Evolutionary conservation across 2,797 vertebrate species (phyloP).

Genomic region (Acipenser ruthenus): DNA sequence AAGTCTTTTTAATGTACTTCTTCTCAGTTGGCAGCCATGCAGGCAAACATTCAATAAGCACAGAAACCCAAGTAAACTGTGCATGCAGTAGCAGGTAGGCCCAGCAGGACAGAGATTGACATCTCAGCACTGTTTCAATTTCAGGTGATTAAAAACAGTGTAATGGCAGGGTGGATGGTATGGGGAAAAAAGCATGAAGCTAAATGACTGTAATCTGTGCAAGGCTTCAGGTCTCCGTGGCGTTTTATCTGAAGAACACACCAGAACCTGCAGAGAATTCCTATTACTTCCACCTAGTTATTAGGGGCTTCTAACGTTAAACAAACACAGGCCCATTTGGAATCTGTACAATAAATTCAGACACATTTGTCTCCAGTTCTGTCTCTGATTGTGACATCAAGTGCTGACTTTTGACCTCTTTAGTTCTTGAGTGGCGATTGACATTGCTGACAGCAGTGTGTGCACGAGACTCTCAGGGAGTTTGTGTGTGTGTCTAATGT

Average conservation of each 20-base stretch:
- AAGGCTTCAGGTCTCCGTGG: neutral
- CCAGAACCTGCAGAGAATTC: neutral
- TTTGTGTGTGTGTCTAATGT: slow-evolving; percentile 27
- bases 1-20: no score
- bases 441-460: slow-evolving; percentile 33
- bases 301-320: slow-evolving; percentile 26
- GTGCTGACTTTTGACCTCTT: slow-evolving; percentile 41
- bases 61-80: no score
- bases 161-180: no score
- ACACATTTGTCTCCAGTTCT: slow-evolving; percentile 38
- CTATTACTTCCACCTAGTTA: slow-evolving; percentile 22
- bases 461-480: slow-evolving; percentile 35
- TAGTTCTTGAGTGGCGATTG: slow-evolving; percentile 39
- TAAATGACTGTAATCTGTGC: neutral
- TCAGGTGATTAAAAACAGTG: neutral
- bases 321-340: slow-evolving; percentile 22
- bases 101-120: no score
- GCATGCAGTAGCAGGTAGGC: no score
- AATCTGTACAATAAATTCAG: slow-evolving; percentile 36
- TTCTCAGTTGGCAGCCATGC: no score
- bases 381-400: slow-evolving; percentile 38
- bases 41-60: no score
- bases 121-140: neutral
- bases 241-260: neutral
- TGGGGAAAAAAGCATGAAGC: neutral